Percentiles rank a stretch among this genome's conserved stretches.
phyloP scores from a whole-genome alignment of 2,113 vertebrate genomes.

The Pterocles gutturalis region DNA sequence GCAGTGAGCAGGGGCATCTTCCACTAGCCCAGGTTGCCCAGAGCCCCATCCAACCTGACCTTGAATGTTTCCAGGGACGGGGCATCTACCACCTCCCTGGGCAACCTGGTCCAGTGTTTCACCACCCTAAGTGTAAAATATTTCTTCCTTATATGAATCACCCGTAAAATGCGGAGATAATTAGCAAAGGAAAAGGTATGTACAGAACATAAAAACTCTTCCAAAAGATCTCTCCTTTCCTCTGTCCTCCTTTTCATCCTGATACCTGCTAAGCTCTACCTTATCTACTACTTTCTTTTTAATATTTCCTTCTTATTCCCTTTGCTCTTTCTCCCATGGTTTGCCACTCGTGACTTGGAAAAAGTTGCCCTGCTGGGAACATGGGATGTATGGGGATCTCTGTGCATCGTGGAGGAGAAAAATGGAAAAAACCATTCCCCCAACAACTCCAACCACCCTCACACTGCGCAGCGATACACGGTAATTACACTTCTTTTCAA shows the following conservation, averaged over 20 bases:
- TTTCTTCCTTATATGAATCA: background rate
- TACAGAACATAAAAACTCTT: background rate
- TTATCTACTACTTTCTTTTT: background rate
- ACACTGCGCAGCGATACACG: background rate
- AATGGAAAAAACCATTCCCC: background rate
- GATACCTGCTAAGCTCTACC: background rate
- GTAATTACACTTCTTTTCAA: constrained; percentile 70
- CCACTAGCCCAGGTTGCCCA: too few species aligned
- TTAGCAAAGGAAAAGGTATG: rapidly evolving
- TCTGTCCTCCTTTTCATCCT: background rate
- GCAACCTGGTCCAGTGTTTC: too few species aligned
- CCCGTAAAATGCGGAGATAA: background rate
- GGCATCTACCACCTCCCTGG: too few species aligned
- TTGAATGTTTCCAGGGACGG: too few species aligned
- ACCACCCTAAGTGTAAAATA: too few species aligned
- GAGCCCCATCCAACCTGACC: too few species aligned
- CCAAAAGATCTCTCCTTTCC: background rate
- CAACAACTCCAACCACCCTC: background rate
- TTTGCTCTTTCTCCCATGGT: background rate
- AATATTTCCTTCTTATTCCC: background rate
- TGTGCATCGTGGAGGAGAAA: background rate
- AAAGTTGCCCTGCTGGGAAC: rapidly evolving
- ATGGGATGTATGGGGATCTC: background rate
- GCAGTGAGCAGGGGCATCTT: too few species aligned
- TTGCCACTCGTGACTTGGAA: background rate